phyloP scores from a whole-genome alignment of 2,797 vertebrate species.

The Enteromius thamalakanensis region DNA sequence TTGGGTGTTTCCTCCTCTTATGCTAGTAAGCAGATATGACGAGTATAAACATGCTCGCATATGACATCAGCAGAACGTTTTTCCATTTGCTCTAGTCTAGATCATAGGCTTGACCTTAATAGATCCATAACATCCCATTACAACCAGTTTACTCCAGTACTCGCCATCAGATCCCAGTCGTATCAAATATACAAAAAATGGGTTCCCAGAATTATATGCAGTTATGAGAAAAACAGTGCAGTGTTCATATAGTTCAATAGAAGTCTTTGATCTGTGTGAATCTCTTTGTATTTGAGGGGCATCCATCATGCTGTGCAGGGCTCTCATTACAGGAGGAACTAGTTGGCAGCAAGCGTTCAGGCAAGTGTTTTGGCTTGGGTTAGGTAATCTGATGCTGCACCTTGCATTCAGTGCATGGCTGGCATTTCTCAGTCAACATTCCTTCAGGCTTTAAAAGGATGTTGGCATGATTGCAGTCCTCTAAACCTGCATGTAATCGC shows the following conservation, averaged over 20 bases:
- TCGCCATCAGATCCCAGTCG: not conserved
- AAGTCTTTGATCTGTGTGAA: not conserved
- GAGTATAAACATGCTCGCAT: not conserved
- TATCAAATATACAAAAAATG: not conserved
- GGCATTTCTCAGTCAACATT: conserved; percentile 50
- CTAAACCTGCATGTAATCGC: conserved; percentile 4
- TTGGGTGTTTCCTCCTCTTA: not conserved
- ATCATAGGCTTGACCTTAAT: not conserved
- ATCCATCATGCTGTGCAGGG: conserved; percentile 22
- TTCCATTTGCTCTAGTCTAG: conserved; percentile 18
- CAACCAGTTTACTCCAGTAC: not conserved
- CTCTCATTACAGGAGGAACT: conserved; percentile 57
- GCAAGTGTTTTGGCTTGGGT: conserved; percentile 44
- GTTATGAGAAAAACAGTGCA: not conserved
- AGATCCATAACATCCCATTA: conserved; percentile 6
- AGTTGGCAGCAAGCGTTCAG: conserved; percentile 13
- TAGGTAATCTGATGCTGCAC: conserved; percentile 56
- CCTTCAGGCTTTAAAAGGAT: conserved; percentile 18
- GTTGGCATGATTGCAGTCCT: not conserved
- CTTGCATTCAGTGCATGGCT: conserved; percentile 51
- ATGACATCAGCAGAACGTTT: conserved; percentile 26
- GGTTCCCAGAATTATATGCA: not conserved
- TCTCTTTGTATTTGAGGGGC: conserved; percentile 13
- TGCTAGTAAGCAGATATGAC: not conserved
- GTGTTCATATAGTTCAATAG: not conserved